A percentile compares a stretch with the other conserved stretches of the same genome.
Conservation (phyloP, 2,113 vertebrate genomes). For the Petrocephalus microphthalmus region DNA sequence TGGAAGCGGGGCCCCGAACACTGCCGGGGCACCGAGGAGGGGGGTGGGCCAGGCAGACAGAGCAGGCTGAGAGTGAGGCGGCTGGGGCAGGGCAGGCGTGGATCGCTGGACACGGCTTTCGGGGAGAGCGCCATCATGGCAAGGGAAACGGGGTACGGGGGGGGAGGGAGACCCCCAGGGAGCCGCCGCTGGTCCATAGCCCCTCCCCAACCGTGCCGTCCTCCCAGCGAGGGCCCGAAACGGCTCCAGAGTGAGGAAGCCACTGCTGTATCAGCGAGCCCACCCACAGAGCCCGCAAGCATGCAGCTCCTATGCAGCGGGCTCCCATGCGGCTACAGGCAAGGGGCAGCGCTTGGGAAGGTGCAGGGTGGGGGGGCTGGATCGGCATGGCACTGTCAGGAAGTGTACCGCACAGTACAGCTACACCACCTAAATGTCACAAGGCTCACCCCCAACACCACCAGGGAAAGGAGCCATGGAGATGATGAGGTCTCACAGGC, state of each 20-base stretch:
- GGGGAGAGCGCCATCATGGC: neutral
- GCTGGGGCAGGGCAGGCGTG: neutral
- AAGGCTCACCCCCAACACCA: neutral
- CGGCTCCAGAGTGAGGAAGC: neutral
- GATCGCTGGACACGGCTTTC: neutral
- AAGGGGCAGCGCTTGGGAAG: neutral
- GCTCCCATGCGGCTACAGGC: neutral
- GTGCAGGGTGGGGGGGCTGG: neutral
- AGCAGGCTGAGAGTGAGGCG: neutral
- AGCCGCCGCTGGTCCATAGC: neutral
- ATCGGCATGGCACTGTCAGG: constrained; percentile 19
- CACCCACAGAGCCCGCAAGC: neutral
- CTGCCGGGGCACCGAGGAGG: constrained; percentile 19
- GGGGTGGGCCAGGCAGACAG: constrained; percentile 2
- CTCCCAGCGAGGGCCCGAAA: neutral
- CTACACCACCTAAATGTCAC: neutral
- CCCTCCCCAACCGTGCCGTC: neutral
- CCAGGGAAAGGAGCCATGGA: neutral
- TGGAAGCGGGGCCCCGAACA: constrained; percentile 49
- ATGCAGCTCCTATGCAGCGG: neutral
- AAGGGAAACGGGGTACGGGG: neutral
- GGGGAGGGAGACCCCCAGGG: neutral
- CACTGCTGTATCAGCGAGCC: neutral
- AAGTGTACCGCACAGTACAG: neutral
- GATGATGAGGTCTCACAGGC: too few species aligned